A percentile compares a stretch with the other conserved stretches of the same genome.
These are phyloP conservation scores for Euura saliciscinereae DNA, from an alignment of 1,140 invertebrate genomes.

Conservation along the genomic window DNA sequence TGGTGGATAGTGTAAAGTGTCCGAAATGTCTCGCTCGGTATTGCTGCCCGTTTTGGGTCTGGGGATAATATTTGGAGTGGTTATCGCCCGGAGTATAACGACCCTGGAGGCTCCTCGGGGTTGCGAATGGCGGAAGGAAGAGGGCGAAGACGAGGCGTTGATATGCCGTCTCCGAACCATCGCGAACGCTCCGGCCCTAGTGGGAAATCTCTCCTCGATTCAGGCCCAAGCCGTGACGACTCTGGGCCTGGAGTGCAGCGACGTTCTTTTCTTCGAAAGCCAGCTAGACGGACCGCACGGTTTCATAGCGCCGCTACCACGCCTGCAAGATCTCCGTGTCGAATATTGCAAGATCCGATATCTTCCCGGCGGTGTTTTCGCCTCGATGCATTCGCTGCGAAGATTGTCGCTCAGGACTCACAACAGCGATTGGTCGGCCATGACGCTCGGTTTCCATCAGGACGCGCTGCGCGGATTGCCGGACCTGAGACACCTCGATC, in stretches of 20 bases:
- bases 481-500: slow-evolving; percentile 72
- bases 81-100: slow-evolving; percentile 40
- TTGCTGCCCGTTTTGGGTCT: slow-evolving; percentile 12
- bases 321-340: slow-evolving; percentile 72
- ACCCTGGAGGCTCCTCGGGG: slow-evolving; percentile 65
- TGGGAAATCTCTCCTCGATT: slow-evolving; percentile 72
- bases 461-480: slow-evolving; percentile 73
- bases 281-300: slow-evolving; percentile 66
- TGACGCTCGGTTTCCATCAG: slow-evolving; percentile 75
- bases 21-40: too few species aligned
- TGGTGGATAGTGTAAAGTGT: background rate
- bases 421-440: slow-evolving; percentile 81
- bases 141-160: slow-evolving; percentile 60
- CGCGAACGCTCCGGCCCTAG: slow-evolving; percentile 70
- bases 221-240: slow-evolving; percentile 71
- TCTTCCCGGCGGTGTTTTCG: slow-evolving; percentile 72
- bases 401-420: slow-evolving; percentile 74
- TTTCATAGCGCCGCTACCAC: slow-evolving; percentile 70
- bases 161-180: slow-evolving; percentile 76
- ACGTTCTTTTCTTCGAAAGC: slow-evolving; percentile 81
- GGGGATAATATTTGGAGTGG: background rate
- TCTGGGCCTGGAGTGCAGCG: slow-evolving; percentile 77
- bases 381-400: slow-evolving; percentile 70
- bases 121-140: slow-evolving; percentile 66
- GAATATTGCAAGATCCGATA: slow-evolving; percentile 81